These are phyloP conservation scores for Trachelus stipa DNA, from an alignment of 2,888 invertebrate species.

Conservation along the genomic window DNA sequence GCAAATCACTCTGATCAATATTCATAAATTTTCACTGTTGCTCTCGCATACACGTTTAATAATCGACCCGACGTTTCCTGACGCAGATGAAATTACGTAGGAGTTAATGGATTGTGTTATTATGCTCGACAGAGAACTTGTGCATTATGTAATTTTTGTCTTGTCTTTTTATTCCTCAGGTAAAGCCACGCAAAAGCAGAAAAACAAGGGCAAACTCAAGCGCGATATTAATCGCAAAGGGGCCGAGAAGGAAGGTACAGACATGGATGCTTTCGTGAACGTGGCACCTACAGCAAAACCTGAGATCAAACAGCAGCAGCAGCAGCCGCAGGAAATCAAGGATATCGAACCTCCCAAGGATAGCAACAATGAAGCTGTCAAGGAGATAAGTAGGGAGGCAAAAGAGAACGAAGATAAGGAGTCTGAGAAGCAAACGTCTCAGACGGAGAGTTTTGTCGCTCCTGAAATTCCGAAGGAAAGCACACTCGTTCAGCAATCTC, in stretches of 20 bases:
- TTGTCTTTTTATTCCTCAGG: conserved; percentile 35
- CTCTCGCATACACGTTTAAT: not conserved
- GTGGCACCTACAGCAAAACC: conserved; percentile 37
- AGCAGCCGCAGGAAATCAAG: conserved; percentile 29
- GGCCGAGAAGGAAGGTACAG: conserved; percentile 72
- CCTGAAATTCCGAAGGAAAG: conserved; percentile 38
- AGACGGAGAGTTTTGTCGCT: conserved; percentile 17
- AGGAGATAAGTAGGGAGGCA: conserved; percentile 44
- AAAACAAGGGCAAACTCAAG: conserved; percentile 68
- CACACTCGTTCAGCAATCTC: conserved; percentile 23
- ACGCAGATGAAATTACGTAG: not conserved
- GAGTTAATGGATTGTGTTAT: not conserved
- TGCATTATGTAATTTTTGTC: not conserved
- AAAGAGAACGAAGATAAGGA: conserved; percentile 56
- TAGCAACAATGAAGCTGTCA: conserved; percentile 32
- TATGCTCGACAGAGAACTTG: not conserved
- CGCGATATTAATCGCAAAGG: conserved; percentile 71
- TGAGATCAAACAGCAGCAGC: conserved; percentile 38
- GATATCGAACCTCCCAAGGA: conserved; percentile 35
- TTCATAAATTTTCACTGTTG: not conserved
- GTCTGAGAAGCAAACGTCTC: conserved; percentile 24
- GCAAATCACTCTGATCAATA: not conserved
- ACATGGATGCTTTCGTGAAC: conserved; percentile 72
- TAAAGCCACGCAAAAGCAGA: conserved; percentile 66
- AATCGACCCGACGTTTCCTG: not conserved